Conservation (phyloP, 1,140 invertebrate species). For the Drosophila willistoni region DNA sequence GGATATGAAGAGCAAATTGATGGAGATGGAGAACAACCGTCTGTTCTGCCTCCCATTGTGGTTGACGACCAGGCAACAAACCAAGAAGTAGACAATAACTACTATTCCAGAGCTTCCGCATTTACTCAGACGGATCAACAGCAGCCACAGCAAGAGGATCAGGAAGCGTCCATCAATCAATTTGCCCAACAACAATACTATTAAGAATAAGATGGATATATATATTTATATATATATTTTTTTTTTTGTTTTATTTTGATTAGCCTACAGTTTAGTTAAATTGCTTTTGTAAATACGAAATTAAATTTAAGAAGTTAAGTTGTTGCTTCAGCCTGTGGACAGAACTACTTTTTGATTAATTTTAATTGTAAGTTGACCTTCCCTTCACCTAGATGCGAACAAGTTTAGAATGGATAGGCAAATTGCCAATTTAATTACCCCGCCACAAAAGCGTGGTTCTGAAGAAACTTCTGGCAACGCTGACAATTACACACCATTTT, state of each 20-base stretch:
- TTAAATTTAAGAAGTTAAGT: not conserved
- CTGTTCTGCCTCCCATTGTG: not conserved
- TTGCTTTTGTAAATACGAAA: slow-evolving; percentile 14
- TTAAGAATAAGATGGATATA: slow-evolving; percentile 29
- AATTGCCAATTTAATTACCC: no score
- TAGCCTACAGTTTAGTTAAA: slow-evolving; percentile 8
- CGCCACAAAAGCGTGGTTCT: no score
- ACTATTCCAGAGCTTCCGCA: slow-evolving; percentile 4
- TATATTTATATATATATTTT: not conserved
- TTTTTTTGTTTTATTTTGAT: not conserved
- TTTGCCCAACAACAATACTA: slow-evolving; percentile 41
- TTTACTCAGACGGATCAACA: not conserved
- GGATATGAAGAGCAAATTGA: not conserved
- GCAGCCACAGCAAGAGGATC: slow-evolving; percentile 8
- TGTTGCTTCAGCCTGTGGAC: no score
- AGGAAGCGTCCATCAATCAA: slow-evolving; percentile 5
- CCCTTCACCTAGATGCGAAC: no score
- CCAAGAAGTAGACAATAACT: not conserved
- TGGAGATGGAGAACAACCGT: not conserved
- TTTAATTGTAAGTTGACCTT: no score
- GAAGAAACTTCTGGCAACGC: no score
- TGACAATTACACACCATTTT: no score
- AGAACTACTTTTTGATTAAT: no score
- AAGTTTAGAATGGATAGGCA: no score
- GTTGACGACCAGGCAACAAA: not conserved